Percentiles rank a stretch among this genome's conserved stretches.
These are phyloP conservation scores for Gobio occitaniae DNA, from an alignment of 2,797 vertebrate genomes.

Conservation along the genomic window DNA sequence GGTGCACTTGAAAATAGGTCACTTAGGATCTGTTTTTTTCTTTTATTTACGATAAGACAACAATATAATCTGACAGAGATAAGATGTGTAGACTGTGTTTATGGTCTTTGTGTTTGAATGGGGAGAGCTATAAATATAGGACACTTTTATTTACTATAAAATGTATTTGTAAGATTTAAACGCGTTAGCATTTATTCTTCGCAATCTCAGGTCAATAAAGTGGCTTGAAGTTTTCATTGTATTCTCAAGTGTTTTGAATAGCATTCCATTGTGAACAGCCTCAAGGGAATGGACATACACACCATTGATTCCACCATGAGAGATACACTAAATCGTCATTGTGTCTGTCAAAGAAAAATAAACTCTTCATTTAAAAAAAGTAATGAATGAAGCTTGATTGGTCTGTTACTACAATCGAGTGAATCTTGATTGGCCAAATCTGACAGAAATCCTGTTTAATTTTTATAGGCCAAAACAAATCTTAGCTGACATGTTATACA, in stretches of 20 bases:
- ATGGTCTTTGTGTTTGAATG: conserved; percentile 1
- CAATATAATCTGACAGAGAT: neutral
- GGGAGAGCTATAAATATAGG: neutral
- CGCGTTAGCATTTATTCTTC: neutral
- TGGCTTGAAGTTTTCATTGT: neutral
- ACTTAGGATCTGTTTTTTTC: neutral
- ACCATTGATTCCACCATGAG: neutral
- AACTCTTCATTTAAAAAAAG: neutral
- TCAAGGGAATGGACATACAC: neutral
- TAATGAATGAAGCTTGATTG: neutral
- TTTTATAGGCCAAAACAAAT: neutral
- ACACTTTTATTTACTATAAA: neutral
- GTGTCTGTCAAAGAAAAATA: neutral
- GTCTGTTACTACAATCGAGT: neutral
- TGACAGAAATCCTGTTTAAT: neutral
- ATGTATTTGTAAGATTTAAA: neutral
- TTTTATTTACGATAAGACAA: neutral
- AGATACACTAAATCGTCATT: neutral
- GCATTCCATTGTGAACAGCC: neutral
- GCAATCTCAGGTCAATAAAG: neutral
- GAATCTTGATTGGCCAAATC: neutral
- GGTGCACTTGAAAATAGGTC: conserved; percentile 32
- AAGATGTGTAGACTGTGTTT: neutral
- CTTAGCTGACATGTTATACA: neutral
- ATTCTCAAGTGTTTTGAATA: conserved; percentile 7